phyloP scores from a whole-genome alignment of 2,888 invertebrate genomes.

The Drosophila buzzatii region DNA sequence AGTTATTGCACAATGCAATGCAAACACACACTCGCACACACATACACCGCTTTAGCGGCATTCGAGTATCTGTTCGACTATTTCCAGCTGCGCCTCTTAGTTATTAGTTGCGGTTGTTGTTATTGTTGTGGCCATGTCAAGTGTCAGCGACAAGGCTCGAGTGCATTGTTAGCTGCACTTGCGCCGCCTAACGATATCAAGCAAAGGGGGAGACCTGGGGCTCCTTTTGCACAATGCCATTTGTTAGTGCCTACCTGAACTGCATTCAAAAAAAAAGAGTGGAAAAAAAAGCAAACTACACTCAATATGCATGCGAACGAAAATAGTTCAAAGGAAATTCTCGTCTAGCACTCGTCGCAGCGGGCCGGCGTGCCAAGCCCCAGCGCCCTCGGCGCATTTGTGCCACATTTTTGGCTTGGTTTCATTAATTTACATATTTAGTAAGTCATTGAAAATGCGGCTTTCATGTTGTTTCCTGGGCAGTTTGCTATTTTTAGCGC shows the following conservation, averaged over 20 bases:
- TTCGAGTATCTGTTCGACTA: conserved; percentile 56
- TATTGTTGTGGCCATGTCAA: conserved; percentile 76
- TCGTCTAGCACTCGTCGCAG: conserved; percentile 14
- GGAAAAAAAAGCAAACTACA: conserved; percentile 10
- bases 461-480: conserved; percentile 35
- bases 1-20: conserved; percentile 50
- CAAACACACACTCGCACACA: not conserved
- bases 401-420: conserved; percentile 50
- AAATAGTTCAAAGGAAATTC: conserved; percentile 75
- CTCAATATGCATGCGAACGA: conserved; percentile 50
- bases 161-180: conserved; percentile 76
- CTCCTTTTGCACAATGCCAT: conserved; percentile 35
- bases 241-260: conserved; percentile 40
- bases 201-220: too few relatives aligned
- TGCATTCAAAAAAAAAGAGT: conserved; percentile 10
- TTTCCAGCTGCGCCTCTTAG: conserved; percentile 58
- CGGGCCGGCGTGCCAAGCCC: conserved; percentile 3
- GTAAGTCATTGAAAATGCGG: conserved; percentile 62
- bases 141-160: conserved; percentile 65
- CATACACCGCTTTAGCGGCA: conserved; percentile 8
- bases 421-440: conserved; percentile 79
- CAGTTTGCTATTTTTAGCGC: conserved; percentile 59
- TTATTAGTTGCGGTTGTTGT: conserved; percentile 72
- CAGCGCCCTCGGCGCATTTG: not conserved
- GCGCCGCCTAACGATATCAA: conserved; percentile 56